Base-by-base conservation (phyloP, 53 echinoderm and acorn worm species). In the Astropecten irregularis region DNA sequence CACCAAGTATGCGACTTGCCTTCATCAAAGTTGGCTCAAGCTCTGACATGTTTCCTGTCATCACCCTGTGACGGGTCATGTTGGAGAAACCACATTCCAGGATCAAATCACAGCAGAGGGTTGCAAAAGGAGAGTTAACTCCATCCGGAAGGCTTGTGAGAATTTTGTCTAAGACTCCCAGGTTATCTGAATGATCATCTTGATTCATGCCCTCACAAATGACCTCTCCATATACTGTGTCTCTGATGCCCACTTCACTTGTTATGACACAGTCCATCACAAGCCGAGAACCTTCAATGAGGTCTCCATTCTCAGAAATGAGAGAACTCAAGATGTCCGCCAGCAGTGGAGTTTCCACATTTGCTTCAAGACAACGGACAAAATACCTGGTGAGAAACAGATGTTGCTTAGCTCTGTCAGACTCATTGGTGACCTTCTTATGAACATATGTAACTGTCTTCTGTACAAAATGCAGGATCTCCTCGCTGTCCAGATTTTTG, bases 101-200 rank as follows among this genome's bases (percentile, higher is more conserved):
- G n/a, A n/a, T n/a, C n/a, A n/a, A n/a, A n/a, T n/a, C n/a, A 84
- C 84, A 71, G 34, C 84, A 84, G 11, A 71, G 54, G n/a, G 48
- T 56, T 30, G 84, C 14, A 9, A 84, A 69, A 52, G 21, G 50
- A 16, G 40, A 40, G 69, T 48, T 69, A 11, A 11, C 10, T 69
- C 69, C 69, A 44, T 4, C 18, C 15, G 69, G 46, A 0, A 29
- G 49, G n/a, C n/a, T n/a, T n/a, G n/a, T n/a, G 29, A 69, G 69
- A 10, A 69, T 4, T 48, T 69, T 11, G 69, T 69, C 69, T 31
- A 69, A 48, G 30, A 25, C 47, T 22, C 27, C 69, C 10, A 46
- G 67, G 23, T 38, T 39, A 39, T 67, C 39, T 66, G 66, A 40
- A n/a, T 31, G 19, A 4, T 67, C 9, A 8, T 67, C 21, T 11